A percentile compares a stretch with the other conserved stretches of the same genome.
Evolutionary conservation across 2,797 vertebrate species (phyloP).

Genomic region (Diglossa cyanea): DNA sequence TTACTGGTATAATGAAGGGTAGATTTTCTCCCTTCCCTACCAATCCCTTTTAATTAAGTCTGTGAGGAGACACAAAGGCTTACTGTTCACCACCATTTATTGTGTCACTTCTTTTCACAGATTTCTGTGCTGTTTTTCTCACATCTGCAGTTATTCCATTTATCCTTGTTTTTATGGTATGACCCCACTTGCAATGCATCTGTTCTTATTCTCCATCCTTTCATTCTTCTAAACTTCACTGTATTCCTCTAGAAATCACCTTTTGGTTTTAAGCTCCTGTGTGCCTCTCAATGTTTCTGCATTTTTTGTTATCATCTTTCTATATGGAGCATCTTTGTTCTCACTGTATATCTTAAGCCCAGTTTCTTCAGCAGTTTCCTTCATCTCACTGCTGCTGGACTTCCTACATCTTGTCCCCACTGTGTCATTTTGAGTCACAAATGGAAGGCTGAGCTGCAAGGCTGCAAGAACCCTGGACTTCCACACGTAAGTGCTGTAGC

Average conservation of each 20-base stretch:
- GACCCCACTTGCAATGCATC: not conserved
- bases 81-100: not conserved
- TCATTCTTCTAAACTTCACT: not conserved
- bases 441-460: not conserved
- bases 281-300: not conserved
- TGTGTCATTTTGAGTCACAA: not conserved
- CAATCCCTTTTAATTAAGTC: not conserved
- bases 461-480: not conserved
- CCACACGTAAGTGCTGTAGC: not conserved
- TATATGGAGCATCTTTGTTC: not conserved
- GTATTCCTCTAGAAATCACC: not conserved
- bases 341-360: not conserved
- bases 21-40: not conserved
- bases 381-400: not conserved
- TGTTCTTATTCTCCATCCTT: not conserved
- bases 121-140: not conserved
- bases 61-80: not conserved
- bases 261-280: not conserved
- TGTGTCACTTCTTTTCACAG: not conserved
- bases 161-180: not conserved
- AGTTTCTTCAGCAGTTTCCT: not conserved
- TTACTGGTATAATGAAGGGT: not conserved
- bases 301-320: not conserved
- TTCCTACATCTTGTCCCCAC: not conserved
- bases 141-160: not conserved